Evolutionary conservation across 2,113 vertebrate species (phyloP).

Genomic region (Atractosteus spatula): DNA sequence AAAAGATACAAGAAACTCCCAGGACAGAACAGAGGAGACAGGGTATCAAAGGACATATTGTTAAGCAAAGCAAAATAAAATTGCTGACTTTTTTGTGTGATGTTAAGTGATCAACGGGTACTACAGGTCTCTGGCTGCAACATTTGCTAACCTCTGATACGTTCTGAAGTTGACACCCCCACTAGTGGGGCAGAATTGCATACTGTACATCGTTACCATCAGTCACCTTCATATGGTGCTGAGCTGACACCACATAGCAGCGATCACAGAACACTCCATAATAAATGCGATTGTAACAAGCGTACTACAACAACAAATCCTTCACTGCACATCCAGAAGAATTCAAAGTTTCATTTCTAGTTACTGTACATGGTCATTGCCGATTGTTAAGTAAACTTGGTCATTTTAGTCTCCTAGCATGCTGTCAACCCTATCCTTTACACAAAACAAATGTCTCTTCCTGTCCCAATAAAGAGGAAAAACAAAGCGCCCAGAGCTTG

Average conservation of each 20-base stretch:
- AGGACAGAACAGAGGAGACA: neutral
- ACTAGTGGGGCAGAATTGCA: conserved; percentile 49
- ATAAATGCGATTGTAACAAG: conserved; percentile 58
- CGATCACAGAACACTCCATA: conserved; percentile 49
- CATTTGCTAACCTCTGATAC: conserved; percentile 50
- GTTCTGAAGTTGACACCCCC: conserved; percentile 56
- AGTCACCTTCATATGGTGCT: conserved; percentile 64
- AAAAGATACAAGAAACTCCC: neutral
- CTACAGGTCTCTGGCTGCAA: conserved; percentile 29
- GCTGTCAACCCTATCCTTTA: too few species aligned
- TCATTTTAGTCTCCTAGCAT: neutral
- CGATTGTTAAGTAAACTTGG: neutral
- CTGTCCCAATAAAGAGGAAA: conserved; percentile 32
- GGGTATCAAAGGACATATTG: neutral
- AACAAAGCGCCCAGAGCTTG: conserved; percentile 29
- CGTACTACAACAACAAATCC: conserved; percentile 51
- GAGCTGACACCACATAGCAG: conserved; percentile 60
- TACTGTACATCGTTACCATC: conserved; percentile 68
- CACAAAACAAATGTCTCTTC: too few species aligned
- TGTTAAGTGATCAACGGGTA: conserved; percentile 42
- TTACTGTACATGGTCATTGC: neutral
- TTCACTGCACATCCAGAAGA: too few species aligned
- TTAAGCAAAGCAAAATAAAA: conserved; percentile 4
- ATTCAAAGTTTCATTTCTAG: too few species aligned
- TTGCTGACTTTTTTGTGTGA: conserved; percentile 28